These are phyloP conservation scores for Dyspetes luteomarginatus DNA, from an alignment of 2,888 invertebrate species.

Conservation along the genomic window DNA sequence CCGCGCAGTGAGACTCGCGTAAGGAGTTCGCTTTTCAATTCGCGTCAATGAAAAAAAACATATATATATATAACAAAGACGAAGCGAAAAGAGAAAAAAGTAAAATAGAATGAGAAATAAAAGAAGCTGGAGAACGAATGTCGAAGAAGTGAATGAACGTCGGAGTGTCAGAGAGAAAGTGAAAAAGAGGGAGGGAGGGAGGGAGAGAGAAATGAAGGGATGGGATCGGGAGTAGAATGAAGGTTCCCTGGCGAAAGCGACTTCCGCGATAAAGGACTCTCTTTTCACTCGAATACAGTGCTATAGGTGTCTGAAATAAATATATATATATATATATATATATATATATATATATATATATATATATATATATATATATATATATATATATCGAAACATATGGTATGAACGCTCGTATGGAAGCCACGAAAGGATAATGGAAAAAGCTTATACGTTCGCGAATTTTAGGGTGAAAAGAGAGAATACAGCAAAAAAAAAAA, in stretches of 20 bases:
- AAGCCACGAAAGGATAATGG: conserved; percentile 38
- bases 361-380: not conserved
- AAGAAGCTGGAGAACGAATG: conserved; percentile 18
- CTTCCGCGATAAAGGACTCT: conserved; percentile 50
- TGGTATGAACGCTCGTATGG: conserved; percentile 11
- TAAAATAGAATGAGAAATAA: conserved; percentile 18
- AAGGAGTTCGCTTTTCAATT: conserved; percentile 14
- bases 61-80: too few relatives aligned
- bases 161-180: conserved; percentile 37
- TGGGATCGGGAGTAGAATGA: conserved; percentile 50
- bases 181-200: not conserved
- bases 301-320: not conserved
- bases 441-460: conserved; percentile 45
- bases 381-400: conserved; percentile 4
- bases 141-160: conserved; percentile 33
- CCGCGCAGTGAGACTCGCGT: too few relatives aligned
- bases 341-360: not conserved
- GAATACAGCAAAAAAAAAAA: not conserved
- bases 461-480: conserved; percentile 9
- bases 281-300: conserved; percentile 45
- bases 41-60: conserved; percentile 7
- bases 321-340: not conserved
- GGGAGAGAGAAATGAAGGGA: conserved; percentile 11
- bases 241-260: conserved; percentile 46
- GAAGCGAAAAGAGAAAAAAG: not conserved